A percentile compares a stretch with the other conserved stretches of the same genome.
Evolutionary conservation across 2,888 invertebrate genomes (phyloP).

Genomic region (Scaptodrosophila latifasciaeformis): DNA sequence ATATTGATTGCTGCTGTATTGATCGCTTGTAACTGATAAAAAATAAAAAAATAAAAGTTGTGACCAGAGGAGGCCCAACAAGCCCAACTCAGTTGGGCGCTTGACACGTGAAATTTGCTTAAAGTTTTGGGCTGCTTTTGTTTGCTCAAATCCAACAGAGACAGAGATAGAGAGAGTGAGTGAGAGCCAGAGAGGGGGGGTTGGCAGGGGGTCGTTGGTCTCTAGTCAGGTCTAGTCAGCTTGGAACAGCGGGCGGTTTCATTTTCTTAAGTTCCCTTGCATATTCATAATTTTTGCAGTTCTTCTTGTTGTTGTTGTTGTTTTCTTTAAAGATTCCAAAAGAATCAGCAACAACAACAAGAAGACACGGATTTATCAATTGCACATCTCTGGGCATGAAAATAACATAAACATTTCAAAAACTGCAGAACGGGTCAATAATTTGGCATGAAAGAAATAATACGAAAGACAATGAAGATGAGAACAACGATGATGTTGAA

Average conservation of each 20-base stretch:
- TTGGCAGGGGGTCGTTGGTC: too few species aligned
- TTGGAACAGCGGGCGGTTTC: slow-evolving; percentile 13
- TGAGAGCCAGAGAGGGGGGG: too few species aligned
- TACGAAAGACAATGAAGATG: slow-evolving; percentile 21
- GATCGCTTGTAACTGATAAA: slow-evolving; percentile 61
- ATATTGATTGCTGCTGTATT: slow-evolving; percentile 67
- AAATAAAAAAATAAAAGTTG: slow-evolving; percentile 17
- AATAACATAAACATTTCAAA: slow-evolving; percentile 73
- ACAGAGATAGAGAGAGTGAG: too few species aligned
- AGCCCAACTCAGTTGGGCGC: slow-evolving; percentile 40
- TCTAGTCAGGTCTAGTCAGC: not conserved
- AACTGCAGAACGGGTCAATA: slow-evolving; percentile 69
- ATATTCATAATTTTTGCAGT: slow-evolving; percentile 13
- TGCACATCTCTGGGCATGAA: slow-evolving; percentile 72
- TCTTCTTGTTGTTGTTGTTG: too few species aligned
- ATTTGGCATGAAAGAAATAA: slow-evolving; percentile 72
- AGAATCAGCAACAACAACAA: too few species aligned
- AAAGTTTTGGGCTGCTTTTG: slow-evolving; percentile 10
- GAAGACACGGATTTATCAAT: slow-evolving; percentile 68
- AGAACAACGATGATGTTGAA: slow-evolving; percentile 1
- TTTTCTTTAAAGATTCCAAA: too few species aligned
- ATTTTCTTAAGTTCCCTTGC: slow-evolving; percentile 9
- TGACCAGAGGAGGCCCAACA: slow-evolving; percentile 25
- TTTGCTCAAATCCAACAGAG: too few species aligned
- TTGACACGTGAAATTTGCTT: slow-evolving; percentile 32